These are phyloP conservation scores for Periphyllus acericola DNA, from an alignment of 2,888 invertebrate species.

Conservation along the genomic window DNA sequence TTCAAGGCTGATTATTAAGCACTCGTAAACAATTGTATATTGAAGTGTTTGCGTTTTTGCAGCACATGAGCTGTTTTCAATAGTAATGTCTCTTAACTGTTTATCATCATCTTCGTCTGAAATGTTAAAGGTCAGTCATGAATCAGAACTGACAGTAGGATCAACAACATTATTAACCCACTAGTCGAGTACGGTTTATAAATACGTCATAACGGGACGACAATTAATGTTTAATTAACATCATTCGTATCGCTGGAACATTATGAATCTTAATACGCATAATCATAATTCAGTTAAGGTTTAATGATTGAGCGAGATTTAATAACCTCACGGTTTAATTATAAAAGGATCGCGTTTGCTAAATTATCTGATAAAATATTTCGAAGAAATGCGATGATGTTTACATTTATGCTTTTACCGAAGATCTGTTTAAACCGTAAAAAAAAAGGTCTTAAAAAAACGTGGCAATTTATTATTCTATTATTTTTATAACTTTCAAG, in stretches of 20 bases:
- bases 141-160: not conserved
- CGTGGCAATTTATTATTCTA: no score
- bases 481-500: no score
- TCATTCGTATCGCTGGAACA: not conserved
- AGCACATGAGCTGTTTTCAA: no score
- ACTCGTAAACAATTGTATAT: not conserved
- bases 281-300: not conserved
- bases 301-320: not conserved
- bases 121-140: not conserved
- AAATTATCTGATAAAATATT: not conserved
- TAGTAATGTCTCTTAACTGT: no score
- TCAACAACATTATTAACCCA: not conserved
- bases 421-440: no score
- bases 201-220: not conserved
- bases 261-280: not conserved
- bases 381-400: no score
- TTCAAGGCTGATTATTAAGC: not conserved
- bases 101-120: no score
- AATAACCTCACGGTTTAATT: not conserved
- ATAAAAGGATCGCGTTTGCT: not conserved
- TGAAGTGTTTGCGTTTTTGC: no score
- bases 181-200: not conserved
- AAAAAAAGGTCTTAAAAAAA: no score
- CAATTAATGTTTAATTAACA: not conserved
- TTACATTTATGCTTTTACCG: no score